Conservation (phyloP, 2,797 vertebrate species). For the Pseudochirops cupreus region DNA sequence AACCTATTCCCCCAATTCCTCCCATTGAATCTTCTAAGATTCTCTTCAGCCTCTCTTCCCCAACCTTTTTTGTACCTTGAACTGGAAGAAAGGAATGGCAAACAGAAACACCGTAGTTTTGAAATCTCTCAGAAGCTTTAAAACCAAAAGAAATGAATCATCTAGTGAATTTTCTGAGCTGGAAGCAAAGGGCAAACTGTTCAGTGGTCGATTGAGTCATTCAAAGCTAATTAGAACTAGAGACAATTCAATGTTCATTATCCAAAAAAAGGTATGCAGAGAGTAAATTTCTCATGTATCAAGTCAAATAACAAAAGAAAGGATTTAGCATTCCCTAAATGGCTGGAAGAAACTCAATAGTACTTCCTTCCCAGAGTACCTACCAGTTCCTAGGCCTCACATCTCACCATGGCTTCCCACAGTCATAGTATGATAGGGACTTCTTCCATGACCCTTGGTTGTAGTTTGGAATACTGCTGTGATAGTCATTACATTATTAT, state of each 20-base stretch:
- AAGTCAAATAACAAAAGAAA: background rate
- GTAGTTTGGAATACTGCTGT: no score
- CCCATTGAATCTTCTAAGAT: background rate
- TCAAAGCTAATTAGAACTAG: background rate
- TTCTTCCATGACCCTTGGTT: no score
- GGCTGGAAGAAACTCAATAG: background rate
- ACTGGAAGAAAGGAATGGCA: background rate
- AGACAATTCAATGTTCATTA: background rate
- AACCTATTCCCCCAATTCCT: background rate
- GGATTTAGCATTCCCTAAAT: background rate
- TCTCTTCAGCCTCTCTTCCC: background rate
- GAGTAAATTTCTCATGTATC: background rate
- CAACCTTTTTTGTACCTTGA: background rate
- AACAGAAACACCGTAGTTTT: background rate
- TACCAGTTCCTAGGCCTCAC: background rate
- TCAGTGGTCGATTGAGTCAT: background rate
- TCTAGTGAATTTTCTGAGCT: background rate
- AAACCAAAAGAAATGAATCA: constrained; percentile 14
- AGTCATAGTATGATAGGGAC: background rate
- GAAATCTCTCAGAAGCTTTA: background rate
- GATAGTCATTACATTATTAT: no score
- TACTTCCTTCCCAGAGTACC: background rate
- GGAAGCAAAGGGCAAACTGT: background rate
- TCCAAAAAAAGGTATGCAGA: background rate
- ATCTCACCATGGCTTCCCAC: background rate